Percentiles rank a stretch among this genome's conserved stretches.
Evolutionary conservation across 2,797 vertebrate genomes (phyloP).

Genomic region (Acipenser transmontanus): DNA sequence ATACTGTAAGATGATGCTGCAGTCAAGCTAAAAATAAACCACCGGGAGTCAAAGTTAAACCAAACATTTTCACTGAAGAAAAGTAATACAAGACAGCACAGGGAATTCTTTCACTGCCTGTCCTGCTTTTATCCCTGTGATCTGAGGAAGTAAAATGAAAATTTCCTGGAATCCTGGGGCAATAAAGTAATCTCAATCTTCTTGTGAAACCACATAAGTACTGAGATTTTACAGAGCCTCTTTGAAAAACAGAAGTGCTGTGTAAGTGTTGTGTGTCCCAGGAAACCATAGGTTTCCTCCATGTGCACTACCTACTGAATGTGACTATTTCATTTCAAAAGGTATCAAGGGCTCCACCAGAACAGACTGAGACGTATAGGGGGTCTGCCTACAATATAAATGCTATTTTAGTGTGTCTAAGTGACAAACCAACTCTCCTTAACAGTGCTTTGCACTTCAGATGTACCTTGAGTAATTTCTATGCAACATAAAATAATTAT

Average conservation of each 20-base stretch:
- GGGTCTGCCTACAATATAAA: too few species aligned
- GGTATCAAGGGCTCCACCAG: too few species aligned
- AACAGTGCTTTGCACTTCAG: too few species aligned
- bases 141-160: conserved; percentile 83
- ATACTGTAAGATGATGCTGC: conserved; percentile 77
- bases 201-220: conserved; percentile 78
- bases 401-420: too few species aligned
- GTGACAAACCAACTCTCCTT: too few species aligned
- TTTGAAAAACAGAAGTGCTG: conserved; percentile 67
- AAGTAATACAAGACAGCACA: conserved; percentile 78
- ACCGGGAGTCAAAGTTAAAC: conserved; percentile 65
- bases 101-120: conserved; percentile 73
- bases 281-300: conserved; percentile 58
- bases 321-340: conserved; percentile 25
- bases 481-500: too few species aligned
- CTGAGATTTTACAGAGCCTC: conserved; percentile 62
- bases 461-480: too few species aligned
- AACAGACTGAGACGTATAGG: too few species aligned
- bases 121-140: conserved; percentile 86
- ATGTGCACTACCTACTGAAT: conserved; percentile 48
- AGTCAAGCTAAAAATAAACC: conserved; percentile 77
- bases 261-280: conserved; percentile 63
- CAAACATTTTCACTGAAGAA: conserved; percentile 71
- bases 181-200: conserved; percentile 86
- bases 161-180: conserved; percentile 89